Percentiles rank a stretch among this genome's conserved stretches.
Evolutionary conservation across 2,113 vertebrate species (phyloP).

Genomic region (Panurus biarmicus): DNA sequence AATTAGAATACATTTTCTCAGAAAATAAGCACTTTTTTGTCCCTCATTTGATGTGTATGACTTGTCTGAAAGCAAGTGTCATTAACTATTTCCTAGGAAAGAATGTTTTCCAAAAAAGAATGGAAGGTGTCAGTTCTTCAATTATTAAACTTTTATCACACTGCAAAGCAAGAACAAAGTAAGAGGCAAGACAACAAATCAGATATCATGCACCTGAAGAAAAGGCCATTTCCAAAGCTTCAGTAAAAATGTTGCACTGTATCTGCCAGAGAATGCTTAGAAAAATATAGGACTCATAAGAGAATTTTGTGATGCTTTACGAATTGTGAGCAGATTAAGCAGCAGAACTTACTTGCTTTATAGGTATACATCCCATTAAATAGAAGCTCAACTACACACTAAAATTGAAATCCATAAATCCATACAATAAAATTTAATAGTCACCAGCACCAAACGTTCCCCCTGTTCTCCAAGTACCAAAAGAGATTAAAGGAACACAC

Average conservation of each 20-base stretch:
- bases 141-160: neutral
- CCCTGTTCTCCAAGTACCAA: neutral
- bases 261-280: neutral
- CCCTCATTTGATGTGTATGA: neutral
- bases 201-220: neutral
- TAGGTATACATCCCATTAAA: slow-evolving; percentile 5
- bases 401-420: slow-evolving; percentile 35
- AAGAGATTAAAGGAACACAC: neutral
- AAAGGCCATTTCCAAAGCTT: neutral
- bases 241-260: neutral
- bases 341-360: slow-evolving; percentile 19
- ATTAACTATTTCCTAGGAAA: neutral
- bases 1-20: neutral
- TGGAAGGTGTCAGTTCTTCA: neutral
- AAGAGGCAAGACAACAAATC: neutral
- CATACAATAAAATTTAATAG: slow-evolving; percentile 11
- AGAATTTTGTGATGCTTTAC: neutral
- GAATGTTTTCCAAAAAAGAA: neutral
- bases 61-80: neutral
- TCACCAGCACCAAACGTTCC: neutral
- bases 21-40: neutral
- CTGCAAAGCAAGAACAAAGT: neutral
- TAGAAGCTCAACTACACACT: neutral
- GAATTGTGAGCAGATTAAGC: neutral
- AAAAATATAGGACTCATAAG: neutral